Percentiles rank a stretch among this genome's conserved stretches.
Conservation (phyloP, 2,113 vertebrate species). For the Scophthalmus maximus region DNA sequence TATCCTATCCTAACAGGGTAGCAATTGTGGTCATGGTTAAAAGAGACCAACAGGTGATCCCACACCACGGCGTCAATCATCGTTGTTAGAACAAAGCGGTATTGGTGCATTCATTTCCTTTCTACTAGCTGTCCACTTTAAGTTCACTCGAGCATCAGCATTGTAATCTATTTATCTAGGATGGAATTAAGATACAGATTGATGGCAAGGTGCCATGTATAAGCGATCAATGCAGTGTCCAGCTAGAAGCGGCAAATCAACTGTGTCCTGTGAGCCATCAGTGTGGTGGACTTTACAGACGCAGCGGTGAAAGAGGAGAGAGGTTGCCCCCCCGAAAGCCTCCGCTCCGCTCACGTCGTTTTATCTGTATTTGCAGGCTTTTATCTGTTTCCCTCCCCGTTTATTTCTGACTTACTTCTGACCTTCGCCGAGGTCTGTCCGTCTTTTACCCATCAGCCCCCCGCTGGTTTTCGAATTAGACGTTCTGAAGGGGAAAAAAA, state of each 20-base stretch:
- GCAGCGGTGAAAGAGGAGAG: background rate
- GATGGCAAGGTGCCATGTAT: background rate
- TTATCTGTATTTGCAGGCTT: background rate
- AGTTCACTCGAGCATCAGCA: too few relatives aligned
- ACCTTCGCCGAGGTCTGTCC: constrained; percentile 52
- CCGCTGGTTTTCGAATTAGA: constrained; percentile 64
- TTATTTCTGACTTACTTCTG: background rate
- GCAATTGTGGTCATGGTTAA: too few relatives aligned
- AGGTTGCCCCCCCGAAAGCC: background rate
- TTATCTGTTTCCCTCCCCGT: background rate
- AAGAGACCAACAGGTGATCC: too few relatives aligned
- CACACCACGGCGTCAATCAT: background rate
- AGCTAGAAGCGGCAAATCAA: background rate
- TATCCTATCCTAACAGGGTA: too few relatives aligned
- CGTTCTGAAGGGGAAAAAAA: constrained; percentile 22
- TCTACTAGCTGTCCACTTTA: too few relatives aligned
- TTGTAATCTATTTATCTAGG: too few relatives aligned
- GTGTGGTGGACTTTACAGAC: background rate
- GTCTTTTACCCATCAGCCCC: constrained; percentile 64
- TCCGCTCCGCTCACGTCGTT: background rate
- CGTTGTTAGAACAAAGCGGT: too few relatives aligned
- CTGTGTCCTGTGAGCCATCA: background rate
- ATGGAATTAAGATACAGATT: background rate
- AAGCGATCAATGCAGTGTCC: background rate
- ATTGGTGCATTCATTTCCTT: too few relatives aligned